Conservation (phyloP, 2,888 invertebrate genomes). For the Crocallis elinguaria region DNA sequence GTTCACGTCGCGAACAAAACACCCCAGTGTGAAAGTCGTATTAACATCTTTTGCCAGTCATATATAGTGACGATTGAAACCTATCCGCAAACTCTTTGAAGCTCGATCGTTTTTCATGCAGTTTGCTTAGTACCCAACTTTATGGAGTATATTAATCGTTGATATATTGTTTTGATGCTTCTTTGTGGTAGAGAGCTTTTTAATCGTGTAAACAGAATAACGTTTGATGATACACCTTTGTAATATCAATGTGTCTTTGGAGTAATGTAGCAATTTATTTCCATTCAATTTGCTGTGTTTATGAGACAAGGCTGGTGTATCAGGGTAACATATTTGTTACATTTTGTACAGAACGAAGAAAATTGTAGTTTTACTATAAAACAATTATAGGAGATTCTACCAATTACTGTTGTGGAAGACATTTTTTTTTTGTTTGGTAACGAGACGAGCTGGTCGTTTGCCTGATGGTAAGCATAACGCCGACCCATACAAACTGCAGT, state of each 20-base stretch:
- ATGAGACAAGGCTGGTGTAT: no score
- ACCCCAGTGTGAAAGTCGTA: constrained; percentile 21
- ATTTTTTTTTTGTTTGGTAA: no score
- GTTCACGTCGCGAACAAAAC: neutral
- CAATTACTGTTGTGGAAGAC: no score
- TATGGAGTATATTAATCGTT: constrained; percentile 47
- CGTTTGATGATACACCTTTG: neutral
- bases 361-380: no score
- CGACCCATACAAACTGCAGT: no score
- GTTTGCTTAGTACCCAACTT: constrained; percentile 23
- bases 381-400: no score
- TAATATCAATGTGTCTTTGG: neutral
- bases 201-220: constrained; percentile 6
- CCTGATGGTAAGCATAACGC: no score
- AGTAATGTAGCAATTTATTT: neutral
- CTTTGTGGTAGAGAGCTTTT: constrained; percentile 19
- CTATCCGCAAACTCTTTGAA: constrained; percentile 51
- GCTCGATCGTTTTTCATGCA: constrained; percentile 41
- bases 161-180: constrained; percentile 4
- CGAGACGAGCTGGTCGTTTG: no score
- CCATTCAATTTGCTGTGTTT: no score
- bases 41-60: constrained; percentile 24
- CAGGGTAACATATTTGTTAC: no score
- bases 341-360: no score
- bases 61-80: constrained; percentile 46